phyloP scores from a whole-genome alignment of 2,113 vertebrate genomes.

The Periophthalmus modestus region DNA sequence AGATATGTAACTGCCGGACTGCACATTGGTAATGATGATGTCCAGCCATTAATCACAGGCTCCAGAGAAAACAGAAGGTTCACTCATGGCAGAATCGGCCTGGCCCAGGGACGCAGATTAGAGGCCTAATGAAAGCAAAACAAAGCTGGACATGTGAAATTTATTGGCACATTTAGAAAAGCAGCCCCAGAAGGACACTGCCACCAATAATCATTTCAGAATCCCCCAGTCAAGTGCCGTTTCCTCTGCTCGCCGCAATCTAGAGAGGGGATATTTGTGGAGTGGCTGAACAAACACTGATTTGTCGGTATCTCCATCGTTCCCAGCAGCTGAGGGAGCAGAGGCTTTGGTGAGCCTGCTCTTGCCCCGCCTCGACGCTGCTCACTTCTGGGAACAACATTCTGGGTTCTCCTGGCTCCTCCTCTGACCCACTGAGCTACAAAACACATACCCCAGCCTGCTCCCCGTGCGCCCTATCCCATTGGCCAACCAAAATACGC shows the following conservation, averaged over 20 bases:
- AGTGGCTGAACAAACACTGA: slow-evolving; percentile 86
- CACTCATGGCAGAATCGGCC: slow-evolving; percentile 69
- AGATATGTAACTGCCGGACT: slow-evolving; percentile 70
- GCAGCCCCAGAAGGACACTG: slow-evolving; percentile 74
- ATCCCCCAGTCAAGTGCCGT: slow-evolving; percentile 71
- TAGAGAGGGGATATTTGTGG: slow-evolving; percentile 81
- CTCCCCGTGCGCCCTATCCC: slow-evolving; percentile 14
- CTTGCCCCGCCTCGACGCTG: slow-evolving; percentile 53
- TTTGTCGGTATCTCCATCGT: slow-evolving; percentile 81
- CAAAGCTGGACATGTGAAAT: slow-evolving; percentile 84
- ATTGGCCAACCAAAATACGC: slow-evolving; percentile 17
- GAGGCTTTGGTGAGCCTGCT: slow-evolving; percentile 44
- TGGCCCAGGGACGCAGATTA: slow-evolving; percentile 78
- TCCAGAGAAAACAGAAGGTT: slow-evolving; percentile 78
- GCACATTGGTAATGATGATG: slow-evolving; percentile 67
- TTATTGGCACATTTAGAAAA: slow-evolving; percentile 82
- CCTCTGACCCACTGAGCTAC: slow-evolving; percentile 51
- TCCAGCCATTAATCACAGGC: slow-evolving; percentile 77
- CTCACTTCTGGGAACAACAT: slow-evolving; percentile 70
- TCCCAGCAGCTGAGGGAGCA: slow-evolving; percentile 76
- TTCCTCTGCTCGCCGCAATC: slow-evolving; percentile 76
- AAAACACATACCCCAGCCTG: slow-evolving; percentile 25
- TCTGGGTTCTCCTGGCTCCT: slow-evolving; percentile 65
- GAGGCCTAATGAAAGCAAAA: slow-evolving; percentile 83
- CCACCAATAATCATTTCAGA: slow-evolving; percentile 78